Base-by-base conservation (phyloP, 2,888 invertebrate species). In the Spilarctia lutea region DNA sequence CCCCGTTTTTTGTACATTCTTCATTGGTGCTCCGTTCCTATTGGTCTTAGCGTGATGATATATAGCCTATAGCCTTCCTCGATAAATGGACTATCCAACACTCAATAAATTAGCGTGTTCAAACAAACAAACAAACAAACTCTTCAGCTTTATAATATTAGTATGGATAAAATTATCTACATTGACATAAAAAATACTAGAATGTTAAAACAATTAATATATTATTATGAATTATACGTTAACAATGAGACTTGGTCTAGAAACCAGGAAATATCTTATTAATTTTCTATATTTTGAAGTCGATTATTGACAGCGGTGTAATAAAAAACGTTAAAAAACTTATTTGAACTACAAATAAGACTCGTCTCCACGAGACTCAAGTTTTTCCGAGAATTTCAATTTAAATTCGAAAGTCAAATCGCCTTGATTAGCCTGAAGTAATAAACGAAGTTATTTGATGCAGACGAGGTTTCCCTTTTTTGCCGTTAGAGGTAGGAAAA, bases 381-480 rank as follows among this genome's bases (percentile, higher is more conserved):
- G n/a, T 35, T 27, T 30, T 4, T 20, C 4, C 66, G n/a, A 35
- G 33, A 66, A 66, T n/a, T 72, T 72, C 6, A 52, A 72, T 72
- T 72, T 66, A 56, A 72, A 72, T 67, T 35, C 39, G 24, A 13
- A 18, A 67, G 66, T 74, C 33, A 60, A 63, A 52, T 71, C 75
- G 75, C 60, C 71, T 11, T 74, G 30, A 73, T 65, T 24, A 60
- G 27, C 24, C 30, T 10, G n/a, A 74, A 74, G 71, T 79, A 72
- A 74, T 69, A 75, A 81, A 76, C 66, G 30, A 74, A 74, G 71
- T 75, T 75, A 72, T 48, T 60, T 35, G 33, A 71, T 13, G 35
- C 66, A n/a, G n/a, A 45, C 27, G 72, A 33, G 27, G 35, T 45
- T 72, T 74, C 73, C 42, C 18, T 39, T 42, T 75, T 68, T 45